Conservation (phyloP, 2,888 invertebrate species). For the Tetanocera ferruginea region DNA sequence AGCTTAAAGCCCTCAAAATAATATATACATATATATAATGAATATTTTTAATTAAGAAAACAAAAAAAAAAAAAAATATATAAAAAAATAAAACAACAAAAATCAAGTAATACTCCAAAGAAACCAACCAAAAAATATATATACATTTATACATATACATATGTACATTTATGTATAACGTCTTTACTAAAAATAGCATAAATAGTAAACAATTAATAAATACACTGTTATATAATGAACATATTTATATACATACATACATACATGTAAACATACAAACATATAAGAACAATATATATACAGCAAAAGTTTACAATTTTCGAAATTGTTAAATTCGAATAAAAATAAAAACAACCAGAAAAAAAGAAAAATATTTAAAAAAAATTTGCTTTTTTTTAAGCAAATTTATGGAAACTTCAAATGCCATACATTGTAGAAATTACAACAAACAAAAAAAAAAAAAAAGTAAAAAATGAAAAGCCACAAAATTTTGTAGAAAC, state of each 20-base stretch:
- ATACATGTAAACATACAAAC: neutral
- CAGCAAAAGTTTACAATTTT: slow-evolving; percentile 18
- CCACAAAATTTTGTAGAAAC: neutral
- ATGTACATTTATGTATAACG: slow-evolving; percentile 7
- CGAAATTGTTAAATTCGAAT: slow-evolving; percentile 9
- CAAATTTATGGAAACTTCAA: neutral
- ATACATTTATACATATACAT: slow-evolving; percentile 2
- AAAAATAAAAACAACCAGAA: neutral
- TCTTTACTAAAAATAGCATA: slow-evolving; percentile 20
- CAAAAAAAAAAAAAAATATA: slow-evolving; percentile 52
- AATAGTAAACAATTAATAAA: slow-evolving; percentile 7
- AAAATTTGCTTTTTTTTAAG: neutral
- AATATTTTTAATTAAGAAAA: slow-evolving; percentile 45
- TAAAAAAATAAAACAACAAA: slow-evolving; percentile 44
- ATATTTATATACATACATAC: slow-evolving; percentile 7
- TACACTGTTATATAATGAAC: neutral
- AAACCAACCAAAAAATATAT: slow-evolving; percentile 66
- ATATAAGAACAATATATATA: slow-evolving; percentile 9
- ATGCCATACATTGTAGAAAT: slow-evolving; percentile 1
- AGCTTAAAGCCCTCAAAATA: too few relatives aligned
- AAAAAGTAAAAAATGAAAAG: neutral
- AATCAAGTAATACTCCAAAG: slow-evolving; percentile 68
- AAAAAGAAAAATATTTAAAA: neutral
- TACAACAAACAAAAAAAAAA: neutral
- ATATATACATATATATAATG: slow-evolving; percentile 48